Evolutionary conservation across 2,797 vertebrate genomes (phyloP).

Genomic region (Falco novaeseelandiae): DNA sequence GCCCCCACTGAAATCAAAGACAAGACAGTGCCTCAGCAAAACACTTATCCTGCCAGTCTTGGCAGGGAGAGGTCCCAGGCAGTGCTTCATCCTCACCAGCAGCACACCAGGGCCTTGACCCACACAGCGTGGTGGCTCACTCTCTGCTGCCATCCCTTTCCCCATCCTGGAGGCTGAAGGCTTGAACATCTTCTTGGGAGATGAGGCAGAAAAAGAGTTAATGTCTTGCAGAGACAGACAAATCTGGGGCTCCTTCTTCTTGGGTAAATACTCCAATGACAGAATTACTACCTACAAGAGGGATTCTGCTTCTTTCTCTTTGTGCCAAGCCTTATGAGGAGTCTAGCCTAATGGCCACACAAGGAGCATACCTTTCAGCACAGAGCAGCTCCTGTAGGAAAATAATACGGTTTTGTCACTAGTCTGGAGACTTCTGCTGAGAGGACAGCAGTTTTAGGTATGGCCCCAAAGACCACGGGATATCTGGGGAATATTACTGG

Average conservation of each 20-base stretch:
- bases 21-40: not conserved
- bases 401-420: not conserved
- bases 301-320: not conserved
- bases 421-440: not conserved
- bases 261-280: not conserved
- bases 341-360: not conserved
- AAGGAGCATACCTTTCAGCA: not conserved
- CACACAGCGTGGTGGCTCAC: not conserved
- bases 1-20: not conserved
- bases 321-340: not conserved
- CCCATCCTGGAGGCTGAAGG: not conserved
- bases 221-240: accelerated
- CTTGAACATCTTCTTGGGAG: not conserved
- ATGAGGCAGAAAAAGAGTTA: not conserved
- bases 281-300: not conserved
- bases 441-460: not conserved
- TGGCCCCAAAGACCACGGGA: not conserved
- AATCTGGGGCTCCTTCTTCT: not conserved
- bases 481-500: not conserved
- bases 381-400: not conserved
- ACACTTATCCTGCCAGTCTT: not conserved
- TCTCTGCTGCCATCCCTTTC: not conserved
- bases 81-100: not conserved
- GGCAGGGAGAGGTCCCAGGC: not conserved
- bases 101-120: not conserved